Evolutionary conservation across 2,888 invertebrate species (phyloP), one percentile per base, ranked within the genome.

Genomic region (Bombylius major): DNA sequence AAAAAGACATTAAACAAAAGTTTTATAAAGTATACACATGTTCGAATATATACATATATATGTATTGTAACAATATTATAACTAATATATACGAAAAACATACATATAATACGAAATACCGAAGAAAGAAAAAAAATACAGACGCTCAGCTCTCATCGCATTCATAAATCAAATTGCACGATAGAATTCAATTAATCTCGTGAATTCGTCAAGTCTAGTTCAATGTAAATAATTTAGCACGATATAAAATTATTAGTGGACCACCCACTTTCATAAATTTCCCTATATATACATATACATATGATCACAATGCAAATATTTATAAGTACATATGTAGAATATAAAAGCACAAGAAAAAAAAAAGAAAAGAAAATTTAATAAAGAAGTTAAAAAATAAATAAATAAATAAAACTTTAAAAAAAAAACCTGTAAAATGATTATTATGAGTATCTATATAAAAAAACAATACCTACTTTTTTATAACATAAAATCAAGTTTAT

Each of bases 121-220:
- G 45, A 44, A 52, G 45, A 39, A 34, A 47, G 39, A 46, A 51
- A 45, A 54, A 39, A 39, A 54, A 31, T 23, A 31, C 34, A 33
- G 14, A 45, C 46, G 12, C 23, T 14, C 47, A 23, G 11, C 47
- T 14, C 47, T 42, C 39, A 45, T 39, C 39, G 51, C 48, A 51
- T n/a, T 47, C 47, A 51, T 55, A 55, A 51, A 55, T 55, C 55
- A 55, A 62, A 61, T 61, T 58, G 51, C 58, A 56, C 58, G 58
- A 60, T 60, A 59, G 62, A 62, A 61, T 62, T 56, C 59, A 60
- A 61, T 61, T 60, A 61, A 62, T 62, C 59, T 54, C 48, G 54
- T 55, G 56, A 58, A 58, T 60, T 56, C 55, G 58, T 58, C 58
- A 60, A 59, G 59, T 56, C 58, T 52, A 58, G 56, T 58, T 57